Percentiles rank a stretch among this genome's conserved stretches.
These are phyloP conservation scores for Chanos chanos DNA, from an alignment of 2,797 vertebrate genomes.

Conservation along the genomic window DNA sequence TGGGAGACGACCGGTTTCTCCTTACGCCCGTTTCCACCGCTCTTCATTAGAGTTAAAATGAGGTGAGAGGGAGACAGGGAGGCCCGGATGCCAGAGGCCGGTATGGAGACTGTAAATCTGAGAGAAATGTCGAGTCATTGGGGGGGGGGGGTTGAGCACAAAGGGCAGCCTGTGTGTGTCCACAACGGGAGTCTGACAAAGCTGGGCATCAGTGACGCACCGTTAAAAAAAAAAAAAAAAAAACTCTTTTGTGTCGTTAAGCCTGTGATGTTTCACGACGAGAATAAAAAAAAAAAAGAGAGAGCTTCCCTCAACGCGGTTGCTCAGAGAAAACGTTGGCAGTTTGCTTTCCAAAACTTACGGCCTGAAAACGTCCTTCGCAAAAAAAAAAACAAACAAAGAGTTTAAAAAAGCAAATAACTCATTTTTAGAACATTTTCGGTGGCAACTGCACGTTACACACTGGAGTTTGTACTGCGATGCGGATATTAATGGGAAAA, in stretches of 20 bases:
- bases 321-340: background rate
- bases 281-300: background rate
- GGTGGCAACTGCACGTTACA: too few relatives aligned
- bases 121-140: slow-evolving; percentile 38
- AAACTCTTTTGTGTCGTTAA: slow-evolving; percentile 29
- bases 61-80: background rate
- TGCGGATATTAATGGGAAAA: too few relatives aligned
- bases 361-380: too few relatives aligned
- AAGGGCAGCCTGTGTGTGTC: slow-evolving; percentile 31
- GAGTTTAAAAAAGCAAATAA: too few relatives aligned
- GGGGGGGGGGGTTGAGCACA: too few relatives aligned
- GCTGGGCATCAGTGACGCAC: background rate
- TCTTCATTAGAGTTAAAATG: too few relatives aligned
- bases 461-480: too few relatives aligned
- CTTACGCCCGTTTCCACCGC: slow-evolving; percentile 1
- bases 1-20: slow-evolving; percentile 15
- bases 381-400: too few relatives aligned
- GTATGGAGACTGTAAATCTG: slow-evolving; percentile 6
- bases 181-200: slow-evolving; percentile 20
- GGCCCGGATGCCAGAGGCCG: background rate
- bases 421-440: too few relatives aligned
- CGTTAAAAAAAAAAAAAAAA: slow-evolving; percentile 1
- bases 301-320: background rate
- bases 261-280: background rate
- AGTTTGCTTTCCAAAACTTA: too few relatives aligned